Base-by-base conservation (phyloP, 2,113 vertebrate genomes). In the Trichechus manatus region DNA sequence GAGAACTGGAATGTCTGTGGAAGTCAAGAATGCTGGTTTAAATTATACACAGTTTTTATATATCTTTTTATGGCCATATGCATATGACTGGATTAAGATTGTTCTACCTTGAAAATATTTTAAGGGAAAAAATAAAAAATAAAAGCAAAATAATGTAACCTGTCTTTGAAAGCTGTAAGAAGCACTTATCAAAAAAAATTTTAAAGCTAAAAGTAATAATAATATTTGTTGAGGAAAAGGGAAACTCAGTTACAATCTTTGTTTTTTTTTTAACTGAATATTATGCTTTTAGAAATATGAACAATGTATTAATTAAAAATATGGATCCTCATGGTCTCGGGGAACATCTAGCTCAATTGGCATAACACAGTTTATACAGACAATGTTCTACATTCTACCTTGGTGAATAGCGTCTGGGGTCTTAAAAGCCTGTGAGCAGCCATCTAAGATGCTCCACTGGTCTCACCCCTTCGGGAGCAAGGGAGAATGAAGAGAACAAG, bases 111-210 rank as follows among this genome's bases (percentile, higher is more conserved):
- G 2, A 91, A 91, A 85, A 59, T 31, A 63, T 33, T 59, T 79
- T 78, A 77, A n/a, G n/a, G 53, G 53, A 56, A 56, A 56, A 56
- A 56, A 47, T 7, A 4, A 53, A 64, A 66, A 50, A 56, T 53
- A 77, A 10, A 79, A 61, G 3, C 6, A 84, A 95, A 93, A 88
- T 88, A 77, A 94, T 6, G 0, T 47, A 70, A 56, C 0, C 5
- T 94, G 9, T 64, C 27, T 78, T 82, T 86, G 61, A 88, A 85
- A 96, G 17, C 19, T 85, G 61, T 59, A 36, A n/a, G 72, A 91
- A 31, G 1, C 9, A 75, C 42, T 75, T 79, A 50, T 1, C 19
- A 5, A 31, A 87, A 59, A 31, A 7, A n/a, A 39, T 9, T 39
- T 36, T 3, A 8, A 77, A 70, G 56, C 20, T 23, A 90, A 92